Evolutionary conservation across 2,888 invertebrate genomes (phyloP).

Genomic region (Hirtodrosophila confusa): DNA sequence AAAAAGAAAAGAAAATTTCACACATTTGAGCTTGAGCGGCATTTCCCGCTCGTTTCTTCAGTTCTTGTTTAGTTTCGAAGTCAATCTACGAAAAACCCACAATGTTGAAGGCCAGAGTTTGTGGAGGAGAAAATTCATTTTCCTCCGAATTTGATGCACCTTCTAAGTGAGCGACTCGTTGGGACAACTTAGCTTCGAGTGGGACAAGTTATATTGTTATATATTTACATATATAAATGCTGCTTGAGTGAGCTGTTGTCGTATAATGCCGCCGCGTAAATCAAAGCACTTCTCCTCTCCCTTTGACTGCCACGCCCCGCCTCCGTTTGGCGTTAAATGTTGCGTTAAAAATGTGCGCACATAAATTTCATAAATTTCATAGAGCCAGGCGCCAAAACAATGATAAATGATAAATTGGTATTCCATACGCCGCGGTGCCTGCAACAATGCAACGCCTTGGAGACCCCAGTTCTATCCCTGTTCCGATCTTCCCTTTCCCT

Average conservation of each 20-base stretch:
- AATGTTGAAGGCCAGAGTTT: no score
- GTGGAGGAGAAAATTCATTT: no score
- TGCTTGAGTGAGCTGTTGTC: conserved; percentile 42
- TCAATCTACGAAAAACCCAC: no score
- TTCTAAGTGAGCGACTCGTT: no score
- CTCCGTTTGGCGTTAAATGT: conserved; percentile 70
- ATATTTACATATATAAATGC: neutral
- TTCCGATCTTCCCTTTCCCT: neutral
- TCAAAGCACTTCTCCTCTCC: neutral
- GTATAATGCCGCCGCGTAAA: conserved; percentile 24
- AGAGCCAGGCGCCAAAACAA: conserved; percentile 37
- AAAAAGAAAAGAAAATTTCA: no score
- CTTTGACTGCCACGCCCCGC: neutral
- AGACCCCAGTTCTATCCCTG: no score
- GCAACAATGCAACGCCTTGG: conserved; percentile 26
- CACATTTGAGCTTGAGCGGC: no score
- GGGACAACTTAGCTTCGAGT: no score
- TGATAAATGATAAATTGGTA: conserved; percentile 66
- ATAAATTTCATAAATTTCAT: conserved; percentile 72
- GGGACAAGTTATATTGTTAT: no score
- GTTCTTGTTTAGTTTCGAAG: no score
- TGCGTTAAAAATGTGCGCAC: conserved; percentile 82
- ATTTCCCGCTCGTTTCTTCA: no score
- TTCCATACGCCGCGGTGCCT: conserved; percentile 45
- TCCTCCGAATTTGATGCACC: no score